Evolutionary conservation across 1,140 invertebrate genomes (phyloP), one percentile per base, ranked within the genome.

Genomic region (Aphelenchoides fujianensis): DNA sequence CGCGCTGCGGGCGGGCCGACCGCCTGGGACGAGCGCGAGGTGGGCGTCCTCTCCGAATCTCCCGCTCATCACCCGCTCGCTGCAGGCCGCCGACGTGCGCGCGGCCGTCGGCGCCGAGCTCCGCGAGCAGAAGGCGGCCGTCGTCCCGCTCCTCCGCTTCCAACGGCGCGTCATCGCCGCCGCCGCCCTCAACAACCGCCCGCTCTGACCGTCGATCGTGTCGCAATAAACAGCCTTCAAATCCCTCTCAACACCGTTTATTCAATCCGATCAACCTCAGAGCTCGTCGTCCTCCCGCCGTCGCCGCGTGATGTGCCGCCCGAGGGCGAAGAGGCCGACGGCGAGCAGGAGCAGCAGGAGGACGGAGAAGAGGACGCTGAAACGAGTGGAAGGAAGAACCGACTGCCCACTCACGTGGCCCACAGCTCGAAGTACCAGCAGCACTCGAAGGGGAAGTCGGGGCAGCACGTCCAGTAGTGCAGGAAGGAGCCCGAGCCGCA

Each of bases 401-500:
- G 52, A 37, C 9, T 30, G 9, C 34, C 12, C 19, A 76, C 76
- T 79, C 53, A 82, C 80, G 84, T 77, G n/a, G 82, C 72, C 80
- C 80, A 82, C 5, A 75, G 74, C 55, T 82, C 81, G 48, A 82
- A 83, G 16, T 84, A 72, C 62, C 81, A 84, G 66, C 80, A 82
- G 57, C 80, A 82, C 54, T 82, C 78, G 68, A 84, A 82, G 7
- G 82, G 80, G 41, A 82, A 84, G 55, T 82, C 80, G 16, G 84
- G 82, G 63, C 80, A 82, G 52, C 80, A 82, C 0, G 72, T 74
- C 68, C 79, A 82, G 53, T 82, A 82, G 57, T 82, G 80, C 52
- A 82, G 54, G 61, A 84, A 84, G 2, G 82, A 83, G 9, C 78
- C 80, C 2, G 73, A 68, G 1, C 80, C 80, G 53, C 80, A 82